These are phyloP conservation scores for Oscheius sp. DNA, from an alignment of 2,888 invertebrate genomes.

Conservation along the genomic window DNA sequence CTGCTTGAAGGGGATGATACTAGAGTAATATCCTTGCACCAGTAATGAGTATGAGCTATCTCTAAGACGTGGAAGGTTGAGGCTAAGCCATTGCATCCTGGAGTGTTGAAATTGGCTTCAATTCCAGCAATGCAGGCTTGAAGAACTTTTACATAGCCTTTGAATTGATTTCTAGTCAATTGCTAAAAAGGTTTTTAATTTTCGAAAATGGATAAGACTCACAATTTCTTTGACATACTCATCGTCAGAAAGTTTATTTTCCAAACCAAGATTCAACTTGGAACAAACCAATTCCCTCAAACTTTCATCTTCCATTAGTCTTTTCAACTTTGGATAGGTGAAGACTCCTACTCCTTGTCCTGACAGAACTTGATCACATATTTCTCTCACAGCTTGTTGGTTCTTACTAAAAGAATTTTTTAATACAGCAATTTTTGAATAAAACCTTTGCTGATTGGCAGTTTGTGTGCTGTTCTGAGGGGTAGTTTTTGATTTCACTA, in stretches of 20 bases:
- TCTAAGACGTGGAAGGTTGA: constrained; percentile 96
- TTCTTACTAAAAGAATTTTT: constrained; percentile 64
- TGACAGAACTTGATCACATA: constrained; percentile 77
- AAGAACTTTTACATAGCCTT: constrained; percentile 91
- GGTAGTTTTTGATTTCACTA: constrained; percentile 53
- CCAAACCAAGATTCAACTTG: constrained; percentile 90
- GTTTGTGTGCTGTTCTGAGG: constrained; percentile 53
- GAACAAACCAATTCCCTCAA: constrained; percentile 93
- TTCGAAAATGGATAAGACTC: constrained; percentile 69
- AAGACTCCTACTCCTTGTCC: constrained; percentile 97
- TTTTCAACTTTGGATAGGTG: constrained; percentile 76
- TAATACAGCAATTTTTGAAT: background rate
- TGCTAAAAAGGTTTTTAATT: constrained; percentile 76
- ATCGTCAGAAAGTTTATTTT: constrained; percentile 88
- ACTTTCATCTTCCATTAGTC: constrained; percentile 96
- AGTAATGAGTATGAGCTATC: constrained; percentile 97
- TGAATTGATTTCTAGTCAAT: constrained; percentile 88
- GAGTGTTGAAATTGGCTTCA: constrained; percentile 74
- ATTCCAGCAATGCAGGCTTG: constrained; percentile 88
- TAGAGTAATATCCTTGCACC: constrained; percentile 71
- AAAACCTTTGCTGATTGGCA: constrained; percentile 61
- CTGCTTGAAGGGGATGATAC: constrained; percentile 32
- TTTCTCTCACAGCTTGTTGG: constrained; percentile 68
- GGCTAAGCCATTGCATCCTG: constrained; percentile 91
- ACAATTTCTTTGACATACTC: constrained; percentile 96